Conservation (phyloP, 2,113 vertebrate genomes). For the Microtus montanus region DNA sequence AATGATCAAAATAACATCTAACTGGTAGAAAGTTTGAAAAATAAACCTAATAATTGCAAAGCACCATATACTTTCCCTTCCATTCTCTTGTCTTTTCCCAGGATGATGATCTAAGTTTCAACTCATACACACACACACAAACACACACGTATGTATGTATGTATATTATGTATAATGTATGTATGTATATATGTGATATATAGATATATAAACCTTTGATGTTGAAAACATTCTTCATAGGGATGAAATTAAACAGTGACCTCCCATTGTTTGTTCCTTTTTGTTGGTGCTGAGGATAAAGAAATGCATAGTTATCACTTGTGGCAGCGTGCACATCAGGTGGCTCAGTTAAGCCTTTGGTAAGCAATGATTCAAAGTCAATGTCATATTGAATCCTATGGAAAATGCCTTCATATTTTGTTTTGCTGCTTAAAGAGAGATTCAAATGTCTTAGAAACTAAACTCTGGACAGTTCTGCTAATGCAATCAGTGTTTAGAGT, state of each 20-base stretch:
- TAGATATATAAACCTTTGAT: neutral
- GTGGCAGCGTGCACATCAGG: neutral
- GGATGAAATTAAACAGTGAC: neutral
- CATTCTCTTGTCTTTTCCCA: neutral
- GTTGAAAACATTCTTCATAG: neutral
- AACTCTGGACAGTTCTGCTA: constrained; percentile 8
- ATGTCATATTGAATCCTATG: constrained; percentile 37
- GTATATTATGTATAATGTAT: no score
- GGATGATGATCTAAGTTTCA: neutral
- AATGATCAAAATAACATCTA: neutral
- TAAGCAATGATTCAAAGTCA: constrained; percentile 57
- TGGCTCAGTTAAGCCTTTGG: constrained; percentile 33
- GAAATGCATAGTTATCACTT: constrained; percentile 17
- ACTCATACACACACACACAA: neutral
- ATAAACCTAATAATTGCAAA: neutral
- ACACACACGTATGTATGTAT: no score
- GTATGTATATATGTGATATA: no score
- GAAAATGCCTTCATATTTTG: constrained; percentile 51
- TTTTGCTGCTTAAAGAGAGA: constrained; percentile 56
- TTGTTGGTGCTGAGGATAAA: neutral
- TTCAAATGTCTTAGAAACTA: constrained; percentile 37
- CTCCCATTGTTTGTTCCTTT: neutral
- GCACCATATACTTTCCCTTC: neutral
- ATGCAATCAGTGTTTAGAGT: neutral
- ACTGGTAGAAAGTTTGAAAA: neutral